Evolutionary conservation across 2,113 vertebrate species (phyloP).

Genomic region (Lepus timidus): DNA sequence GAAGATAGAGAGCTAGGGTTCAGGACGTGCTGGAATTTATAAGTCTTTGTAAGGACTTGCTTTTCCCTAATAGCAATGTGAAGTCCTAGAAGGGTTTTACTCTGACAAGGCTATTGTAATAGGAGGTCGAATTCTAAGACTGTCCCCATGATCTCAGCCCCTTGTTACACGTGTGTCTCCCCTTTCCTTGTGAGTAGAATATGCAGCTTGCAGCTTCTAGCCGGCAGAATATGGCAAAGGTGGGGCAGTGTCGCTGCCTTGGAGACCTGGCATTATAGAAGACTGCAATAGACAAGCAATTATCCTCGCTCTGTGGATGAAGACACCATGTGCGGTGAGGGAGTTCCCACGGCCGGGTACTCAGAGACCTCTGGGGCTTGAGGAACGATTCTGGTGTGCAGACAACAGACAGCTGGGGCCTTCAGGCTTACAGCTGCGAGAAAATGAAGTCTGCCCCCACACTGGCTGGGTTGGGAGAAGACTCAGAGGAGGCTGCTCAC

Average conservation of each 20-base stretch:
- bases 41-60: neutral
- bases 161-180: neutral
- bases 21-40: neutral
- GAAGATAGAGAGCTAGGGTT: neutral
- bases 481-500: neutral
- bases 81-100: neutral
- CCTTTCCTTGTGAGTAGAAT: neutral
- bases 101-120: neutral
- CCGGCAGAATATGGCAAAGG: neutral
- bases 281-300: neutral
- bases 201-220: neutral
- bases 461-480: neutral
- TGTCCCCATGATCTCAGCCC: neutral
- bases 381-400: neutral
- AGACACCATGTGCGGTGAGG: neutral
- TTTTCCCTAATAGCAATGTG: neutral
- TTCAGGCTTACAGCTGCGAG: neutral
- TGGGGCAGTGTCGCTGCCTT: neutral
- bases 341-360: neutral
- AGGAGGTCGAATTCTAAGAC: neutral
- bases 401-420: neutral
- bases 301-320: neutral
- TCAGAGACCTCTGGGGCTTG: neutral
- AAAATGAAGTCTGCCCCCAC: neutral
- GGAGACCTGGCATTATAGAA: neutral